Evolutionary conservation across 2,797 vertebrate genomes (phyloP), one percentile per base, ranked within the genome.

Genomic region (Phoxinus dragarum): DNA sequence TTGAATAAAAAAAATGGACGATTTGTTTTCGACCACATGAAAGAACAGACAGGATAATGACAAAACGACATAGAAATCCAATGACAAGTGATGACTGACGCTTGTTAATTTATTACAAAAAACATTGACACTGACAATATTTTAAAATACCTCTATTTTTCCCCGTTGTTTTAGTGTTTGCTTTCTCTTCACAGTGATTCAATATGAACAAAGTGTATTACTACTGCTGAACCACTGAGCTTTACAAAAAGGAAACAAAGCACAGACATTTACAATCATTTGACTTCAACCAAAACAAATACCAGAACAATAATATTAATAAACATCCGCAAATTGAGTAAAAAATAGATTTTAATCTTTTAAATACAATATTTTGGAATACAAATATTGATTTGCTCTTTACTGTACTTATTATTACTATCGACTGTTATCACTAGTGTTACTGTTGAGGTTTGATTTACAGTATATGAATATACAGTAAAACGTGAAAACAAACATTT

Each of bases 281-380:
- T 68, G 85, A 91, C 89, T 87, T 91, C 69, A 94, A 91, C 93
- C 92, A 93, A 92, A 92, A 94, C 90, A 93, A 91, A 94, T 94
- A 95, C 90, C 92, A 92, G 81, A 87, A 87, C 56, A 88, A 89
- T 79, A 90, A 93, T 94, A 94, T 95, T 94, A 95, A 95, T 94
- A 94, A 95, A 95, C 94, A 93, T 95, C 93, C 92, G 91, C 93
- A 95, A 95, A 95, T 95, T 93, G 94, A 95, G 95, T 96, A 96
- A 96, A 96, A 96, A 96, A 96, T 96, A 96, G 94, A 95, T 95
- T 96, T 96, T 95, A 95, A 95, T 96, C 92, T 95, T 95, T 96
- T 96, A 96, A 96, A 95, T 95, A 91, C 90, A 95, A 92, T 94
- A 92, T 88, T 95, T 95, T 93, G 93, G 94, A 96, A 95, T 96